Base-by-base conservation (phyloP, 1,140 invertebrate species). In the Babylonia areolata region DNA sequence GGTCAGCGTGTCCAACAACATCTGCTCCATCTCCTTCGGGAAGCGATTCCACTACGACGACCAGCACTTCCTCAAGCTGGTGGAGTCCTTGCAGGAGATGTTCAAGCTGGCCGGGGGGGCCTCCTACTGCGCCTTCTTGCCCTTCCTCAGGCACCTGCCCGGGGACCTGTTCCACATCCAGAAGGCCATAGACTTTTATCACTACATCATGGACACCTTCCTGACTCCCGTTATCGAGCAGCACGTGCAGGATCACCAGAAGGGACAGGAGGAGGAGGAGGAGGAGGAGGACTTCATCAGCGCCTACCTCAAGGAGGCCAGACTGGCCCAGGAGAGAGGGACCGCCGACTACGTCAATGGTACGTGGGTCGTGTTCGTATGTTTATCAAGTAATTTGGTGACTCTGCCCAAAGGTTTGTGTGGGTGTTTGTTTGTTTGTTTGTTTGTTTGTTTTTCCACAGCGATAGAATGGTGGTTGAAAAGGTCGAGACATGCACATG, bases 41-140 rank as follows among this genome's bases (percentile, higher is more conserved):
- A 35, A 73, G 35, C 75, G 90, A 17, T 90, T 95, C 23, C 88
- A 90, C 12, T 92, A 95, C 78, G 90, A 95, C 84, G 95, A 96
- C 84, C 42, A 64, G 23, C 20, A 51, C 23, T 89, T 91, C 77
- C 17, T 78, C 23, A 46, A 77, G 1, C 51, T 86, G 11, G 20
- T 89, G 64, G 33, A 80, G 12, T 20, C 40, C 6, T n/a, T 89
- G 1, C 71, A 86, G 11, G 40, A 87, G 33, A 87, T 40, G 23
- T n/a, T 88, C 37, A 71, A 12, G 15, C 15, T 64, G 15, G 58
- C 15, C 2, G 58, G 58, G 23, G 5, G 58, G 28, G 58, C 58
- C 5, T 64, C 58, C 23, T 64, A 28, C 58, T 6, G 15, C 12
- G 58, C 28, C 15, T 64, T 64, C 58, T 12, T 81, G 33, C 80